These are phyloP conservation scores for Stenotaenia linearis DNA, from an alignment of 2,888 invertebrate species.

Conservation along the genomic window DNA sequence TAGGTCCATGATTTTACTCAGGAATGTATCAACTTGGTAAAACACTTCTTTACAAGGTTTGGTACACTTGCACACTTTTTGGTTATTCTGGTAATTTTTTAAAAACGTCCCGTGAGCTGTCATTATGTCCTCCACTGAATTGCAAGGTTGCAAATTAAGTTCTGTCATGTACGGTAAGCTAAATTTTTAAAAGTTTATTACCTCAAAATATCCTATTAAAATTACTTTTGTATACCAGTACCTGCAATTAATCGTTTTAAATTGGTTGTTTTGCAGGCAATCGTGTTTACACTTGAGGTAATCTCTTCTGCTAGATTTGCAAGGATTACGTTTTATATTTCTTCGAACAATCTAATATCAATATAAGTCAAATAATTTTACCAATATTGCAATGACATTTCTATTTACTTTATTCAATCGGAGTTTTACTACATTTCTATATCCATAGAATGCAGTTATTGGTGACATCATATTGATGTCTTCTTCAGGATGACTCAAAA, in stretches of 20 bases:
- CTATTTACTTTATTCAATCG: neutral
- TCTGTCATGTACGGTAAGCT: neutral
- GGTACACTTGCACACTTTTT: neutral
- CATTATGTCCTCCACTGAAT: neutral
- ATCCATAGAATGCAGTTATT: neutral
- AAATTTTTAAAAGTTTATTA: too few species aligned
- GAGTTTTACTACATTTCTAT: neutral
- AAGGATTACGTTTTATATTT: neutral
- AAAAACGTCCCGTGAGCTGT: neutral
- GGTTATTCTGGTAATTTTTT: neutral
- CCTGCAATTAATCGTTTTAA: neutral
- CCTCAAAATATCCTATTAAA: too few species aligned
- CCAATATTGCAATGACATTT: too few species aligned
- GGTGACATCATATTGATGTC: neutral
- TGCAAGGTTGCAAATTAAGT: neutral
- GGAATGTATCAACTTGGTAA: neutral
- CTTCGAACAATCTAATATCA: neutral
- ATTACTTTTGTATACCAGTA: neutral
- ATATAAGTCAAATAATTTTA: too few species aligned
- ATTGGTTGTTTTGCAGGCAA: neutral
- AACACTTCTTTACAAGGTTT: neutral
- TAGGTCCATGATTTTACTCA: too few species aligned
- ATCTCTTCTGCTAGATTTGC: neutral
- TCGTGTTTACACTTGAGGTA: neutral
- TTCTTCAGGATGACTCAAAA: neutral